Evolutionary conservation across 2,797 vertebrate genomes (phyloP), one percentile per base, ranked within the genome.

Genomic region (Otolemur crassicaudatus): DNA sequence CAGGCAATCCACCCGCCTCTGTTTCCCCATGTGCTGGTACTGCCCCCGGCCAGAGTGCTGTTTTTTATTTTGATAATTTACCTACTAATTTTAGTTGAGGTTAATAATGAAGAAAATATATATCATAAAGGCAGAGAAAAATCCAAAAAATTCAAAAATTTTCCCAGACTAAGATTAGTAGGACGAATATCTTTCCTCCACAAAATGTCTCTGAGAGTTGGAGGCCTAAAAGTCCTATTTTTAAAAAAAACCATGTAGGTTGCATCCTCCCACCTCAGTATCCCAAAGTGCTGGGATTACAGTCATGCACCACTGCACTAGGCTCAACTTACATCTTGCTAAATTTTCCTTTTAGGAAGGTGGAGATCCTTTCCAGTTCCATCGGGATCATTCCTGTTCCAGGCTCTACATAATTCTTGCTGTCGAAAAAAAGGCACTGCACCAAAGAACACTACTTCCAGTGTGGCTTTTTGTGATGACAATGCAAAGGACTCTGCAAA

Each of bases 371-470:
- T 92, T 83, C 87, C 90, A 58, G 23, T 80, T 85, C 27, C 49
- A n/a, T 7, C 63, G 77, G 19, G 43, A 49, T 95, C 90, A 27
- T 96, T 67, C 37, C 56, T 53, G 22, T 95, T 98, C 73, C 98
- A 98, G 82, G 98, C 77, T n/a, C 93, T 99, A 16, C 98, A 97
- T 95, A 99, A 98, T 98, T 99, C 98, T 22, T 99, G 98, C 91
- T 99, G 98, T 97, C 98, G 97, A 98, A 98, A 96, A 85, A 98
- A 98, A 92, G 98, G 96, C 46, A 96, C 98, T 22, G 91, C 98
- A 6, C 84, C 98, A 17, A 88, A 98, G 0, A 97, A 49, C 97
- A 98, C 19, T 97, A 98, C 40, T 69, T 60, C 91, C 34, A 95
- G 82, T 31, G 73, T 97, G 29, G 96, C 97, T 56, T 80, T 90